Percentiles rank a stretch among this genome's conserved stretches.
These are phyloP conservation scores for Cheirogaleus major DNA, from an alignment of 2,797 vertebrate genomes.

Conservation along the genomic window DNA sequence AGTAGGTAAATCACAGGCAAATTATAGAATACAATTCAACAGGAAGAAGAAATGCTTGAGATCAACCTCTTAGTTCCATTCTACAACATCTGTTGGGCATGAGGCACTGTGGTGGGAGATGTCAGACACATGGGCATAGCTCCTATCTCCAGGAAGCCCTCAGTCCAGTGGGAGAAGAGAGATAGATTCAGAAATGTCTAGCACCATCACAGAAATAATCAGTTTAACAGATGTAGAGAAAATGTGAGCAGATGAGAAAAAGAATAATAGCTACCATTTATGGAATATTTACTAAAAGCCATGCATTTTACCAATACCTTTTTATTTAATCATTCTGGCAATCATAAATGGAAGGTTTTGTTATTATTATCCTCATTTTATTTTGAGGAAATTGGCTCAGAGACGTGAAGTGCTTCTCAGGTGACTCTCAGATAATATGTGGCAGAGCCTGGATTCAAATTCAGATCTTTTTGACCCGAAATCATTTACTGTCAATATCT, in stretches of 20 bases:
- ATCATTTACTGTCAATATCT: not conserved
- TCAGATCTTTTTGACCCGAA: not conserved
- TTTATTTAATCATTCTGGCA: constrained; percentile 3
- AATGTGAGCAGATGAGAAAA: constrained; percentile 33
- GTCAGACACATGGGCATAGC: not conserved
- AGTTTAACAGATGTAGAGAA: not conserved
- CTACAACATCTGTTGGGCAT: not conserved
- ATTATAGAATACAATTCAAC: not conserved
- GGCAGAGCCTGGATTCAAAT: not conserved
- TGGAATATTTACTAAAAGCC: constrained; percentile 7
- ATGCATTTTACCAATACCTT: not conserved
- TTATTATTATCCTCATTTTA: not conserved
- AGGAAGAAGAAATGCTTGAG: not conserved
- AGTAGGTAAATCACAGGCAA: not conserved
- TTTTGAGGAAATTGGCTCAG: not conserved
- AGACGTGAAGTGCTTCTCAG: not conserved
- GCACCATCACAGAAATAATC: not conserved
- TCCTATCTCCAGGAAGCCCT: not conserved
- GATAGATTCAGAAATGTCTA: not conserved
- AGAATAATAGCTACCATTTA: not conserved
- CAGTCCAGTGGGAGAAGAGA: not conserved
- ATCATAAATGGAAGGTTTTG: not conserved
- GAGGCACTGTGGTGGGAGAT: not conserved
- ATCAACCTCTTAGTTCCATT: not conserved
- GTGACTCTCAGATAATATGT: not conserved